Percentiles rank a stretch among this genome's conserved stretches.
phyloP scores from a whole-genome alignment of 2,888 invertebrate species.

The Mantis religiosa region DNA sequence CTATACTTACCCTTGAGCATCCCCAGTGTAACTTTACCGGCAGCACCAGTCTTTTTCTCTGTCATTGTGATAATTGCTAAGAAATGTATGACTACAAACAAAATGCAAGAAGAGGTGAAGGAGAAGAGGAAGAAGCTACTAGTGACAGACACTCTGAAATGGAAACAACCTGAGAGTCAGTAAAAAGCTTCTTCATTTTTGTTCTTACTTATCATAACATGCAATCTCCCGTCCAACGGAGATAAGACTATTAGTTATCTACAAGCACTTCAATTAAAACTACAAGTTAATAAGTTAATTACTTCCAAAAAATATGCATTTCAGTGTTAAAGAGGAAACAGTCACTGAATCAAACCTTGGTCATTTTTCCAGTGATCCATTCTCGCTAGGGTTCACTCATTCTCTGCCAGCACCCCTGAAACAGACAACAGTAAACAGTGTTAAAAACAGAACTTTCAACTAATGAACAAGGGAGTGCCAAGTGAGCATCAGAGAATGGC shows the following conservation, averaged over 20 bases:
- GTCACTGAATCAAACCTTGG: background rate
- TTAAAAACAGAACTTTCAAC: no score
- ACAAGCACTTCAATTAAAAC: background rate
- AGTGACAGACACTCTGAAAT: background rate
- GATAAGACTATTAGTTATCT: background rate
- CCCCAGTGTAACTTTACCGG: constrained; percentile 42
- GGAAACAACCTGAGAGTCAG: background rate
- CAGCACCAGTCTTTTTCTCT: constrained; percentile 32
- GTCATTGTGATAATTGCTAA: constrained; percentile 17
- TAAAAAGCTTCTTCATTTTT: background rate
- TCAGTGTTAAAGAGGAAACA: background rate
- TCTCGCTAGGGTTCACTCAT: background rate
- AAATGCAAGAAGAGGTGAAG: background rate
- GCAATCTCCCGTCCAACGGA: background rate
- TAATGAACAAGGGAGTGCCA: no score
- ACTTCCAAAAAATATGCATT: no score
- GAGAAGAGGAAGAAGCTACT: background rate
- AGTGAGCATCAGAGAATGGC: no score
- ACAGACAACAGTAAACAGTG: background rate
- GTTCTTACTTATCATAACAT: background rate
- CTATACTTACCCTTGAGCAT: constrained; percentile 42
- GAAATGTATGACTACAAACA: background rate
- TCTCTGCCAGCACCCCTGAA: background rate
- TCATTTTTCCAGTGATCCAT: background rate
- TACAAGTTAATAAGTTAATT: background rate